A percentile compares a stretch with the other conserved stretches of the same genome.
Evolutionary conservation across 1,140 invertebrate genomes (phyloP).

Genomic region (Luehdorfia chinensis): DNA sequence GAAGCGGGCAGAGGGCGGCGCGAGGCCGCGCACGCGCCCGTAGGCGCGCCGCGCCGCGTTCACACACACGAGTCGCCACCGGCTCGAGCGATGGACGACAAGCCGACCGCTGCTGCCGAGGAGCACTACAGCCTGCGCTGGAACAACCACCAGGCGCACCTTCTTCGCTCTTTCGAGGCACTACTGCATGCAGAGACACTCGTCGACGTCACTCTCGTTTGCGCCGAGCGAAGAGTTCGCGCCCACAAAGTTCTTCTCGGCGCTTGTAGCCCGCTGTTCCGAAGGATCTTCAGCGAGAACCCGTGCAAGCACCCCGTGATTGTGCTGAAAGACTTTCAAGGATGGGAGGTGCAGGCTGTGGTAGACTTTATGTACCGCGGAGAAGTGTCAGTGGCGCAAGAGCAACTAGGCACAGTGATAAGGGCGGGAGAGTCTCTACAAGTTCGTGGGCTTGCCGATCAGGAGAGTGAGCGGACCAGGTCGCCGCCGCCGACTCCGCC

Average conservation of each 20-base stretch:
- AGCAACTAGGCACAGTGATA: constrained; percentile 88
- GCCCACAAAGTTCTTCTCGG: constrained; percentile 94
- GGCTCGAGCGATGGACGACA: constrained; percentile 59
- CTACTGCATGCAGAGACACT: constrained; percentile 89
- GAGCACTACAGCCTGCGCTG: constrained; percentile 94
- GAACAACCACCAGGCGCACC: constrained; percentile 94
- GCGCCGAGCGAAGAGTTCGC: constrained; percentile 87
- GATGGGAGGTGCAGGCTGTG: constrained; percentile 91
- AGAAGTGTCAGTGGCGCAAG: constrained; percentile 91
- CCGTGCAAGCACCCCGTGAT: constrained; percentile 96
- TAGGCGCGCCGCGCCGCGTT: constrained; percentile 33
- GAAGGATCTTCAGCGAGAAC: constrained; percentile 91
- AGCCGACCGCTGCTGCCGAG: constrained; percentile 65
- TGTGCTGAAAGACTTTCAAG: constrained; percentile 91
- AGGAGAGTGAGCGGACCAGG: constrained; percentile 74
- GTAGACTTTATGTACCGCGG: constrained; percentile 96
- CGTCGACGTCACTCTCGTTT: constrained; percentile 93
- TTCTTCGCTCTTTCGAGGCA: constrained; percentile 90
- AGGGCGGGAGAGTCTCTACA: constrained; percentile 91
- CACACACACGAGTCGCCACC: constrained; percentile 15
- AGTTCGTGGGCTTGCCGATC: constrained; percentile 86
- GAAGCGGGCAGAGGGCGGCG: constrained; percentile 55
- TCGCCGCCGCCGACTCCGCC: constrained; percentile 53
- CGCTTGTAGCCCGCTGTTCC: constrained; percentile 94
- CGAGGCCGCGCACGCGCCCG: constrained; percentile 53